Percentiles rank a stretch among this genome's conserved stretches.
phyloP scores from a whole-genome alignment of 2,797 vertebrate genomes.

The Sternarchorhynchus goeldii region DNA sequence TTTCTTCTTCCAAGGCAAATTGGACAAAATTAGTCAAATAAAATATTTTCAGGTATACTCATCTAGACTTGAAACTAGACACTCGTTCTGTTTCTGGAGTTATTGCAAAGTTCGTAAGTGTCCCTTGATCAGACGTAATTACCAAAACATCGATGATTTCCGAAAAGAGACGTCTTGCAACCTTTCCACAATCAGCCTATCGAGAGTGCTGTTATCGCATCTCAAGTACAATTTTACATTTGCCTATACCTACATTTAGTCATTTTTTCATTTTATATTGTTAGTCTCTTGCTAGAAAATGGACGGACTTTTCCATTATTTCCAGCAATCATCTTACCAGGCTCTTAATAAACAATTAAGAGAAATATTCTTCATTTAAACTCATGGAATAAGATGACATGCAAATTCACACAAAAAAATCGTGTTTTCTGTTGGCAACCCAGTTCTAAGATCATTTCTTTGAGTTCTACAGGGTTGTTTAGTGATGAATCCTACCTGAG shows the following conservation, averaged over 20 bases:
- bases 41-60: too few relatives aligned
- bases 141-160: conserved; percentile 64
- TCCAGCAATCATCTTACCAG: background rate
- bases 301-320: background rate
- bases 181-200: conserved; percentile 52
- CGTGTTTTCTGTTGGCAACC: conserved; percentile 18
- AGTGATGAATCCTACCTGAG: conserved; percentile 30
- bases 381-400: background rate
- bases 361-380: background rate
- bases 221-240: conserved; percentile 12
- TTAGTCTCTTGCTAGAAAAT: background rate
- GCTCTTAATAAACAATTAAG: background rate
- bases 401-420: background rate
- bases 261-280: background rate
- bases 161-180: conserved; percentile 59
- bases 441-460: background rate
- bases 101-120: conserved; percentile 74
- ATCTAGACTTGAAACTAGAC: too few relatives aligned
- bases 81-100: conserved; percentile 59
- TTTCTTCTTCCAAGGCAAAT: too few relatives aligned
- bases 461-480: conserved; percentile 6
- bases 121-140: conserved; percentile 72
- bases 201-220: conserved; percentile 35
- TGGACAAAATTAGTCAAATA: too few relatives aligned
- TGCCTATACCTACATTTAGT: background rate